A percentile compares a stretch with the other conserved stretches of the same genome.
phyloP scores from a whole-genome alignment of 2,888 invertebrate genomes.

The Ophraella communa region DNA sequence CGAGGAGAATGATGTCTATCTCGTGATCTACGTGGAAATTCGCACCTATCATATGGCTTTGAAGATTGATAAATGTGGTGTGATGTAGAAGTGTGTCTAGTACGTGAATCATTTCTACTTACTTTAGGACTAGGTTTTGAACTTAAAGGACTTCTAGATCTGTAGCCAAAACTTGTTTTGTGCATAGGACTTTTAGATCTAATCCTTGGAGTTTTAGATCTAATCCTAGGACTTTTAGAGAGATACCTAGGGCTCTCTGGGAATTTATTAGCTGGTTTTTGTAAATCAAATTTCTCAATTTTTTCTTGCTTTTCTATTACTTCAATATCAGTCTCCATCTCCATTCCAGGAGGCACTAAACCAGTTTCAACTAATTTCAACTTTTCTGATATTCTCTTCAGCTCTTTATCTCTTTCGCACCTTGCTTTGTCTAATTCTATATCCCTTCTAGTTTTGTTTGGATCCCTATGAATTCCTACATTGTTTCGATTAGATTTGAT shows the following conservation, averaged over 20 bases:
- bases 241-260: constrained; percentile 27
- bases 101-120: no score
- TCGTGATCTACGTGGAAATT: constrained; percentile 1
- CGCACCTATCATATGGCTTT: background rate
- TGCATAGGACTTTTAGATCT: constrained; percentile 19
- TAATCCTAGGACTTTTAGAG: constrained; percentile 18
- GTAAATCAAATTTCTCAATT: constrained; percentile 14
- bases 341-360: constrained; percentile 60
- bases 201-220: constrained; percentile 18
- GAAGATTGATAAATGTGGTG: background rate
- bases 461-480: constrained; percentile 54
- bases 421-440: constrained; percentile 58
- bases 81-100: background rate
- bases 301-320: constrained; percentile 33
- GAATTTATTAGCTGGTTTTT: constrained; percentile 17
- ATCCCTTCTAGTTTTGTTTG: constrained; percentile 58
- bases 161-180: no score
- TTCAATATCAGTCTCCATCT: constrained; percentile 56
- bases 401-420: constrained; percentile 56
- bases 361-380: constrained; percentile 59
- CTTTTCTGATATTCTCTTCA: constrained; percentile 57
- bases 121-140: background rate
- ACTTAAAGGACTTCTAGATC: constrained; percentile 17
- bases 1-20: background rate
- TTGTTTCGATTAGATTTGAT: constrained; percentile 28